Evolutionary conservation across 2,113 vertebrate species (phyloP).

Genomic region (Oncorhynchus clarkii): DNA sequence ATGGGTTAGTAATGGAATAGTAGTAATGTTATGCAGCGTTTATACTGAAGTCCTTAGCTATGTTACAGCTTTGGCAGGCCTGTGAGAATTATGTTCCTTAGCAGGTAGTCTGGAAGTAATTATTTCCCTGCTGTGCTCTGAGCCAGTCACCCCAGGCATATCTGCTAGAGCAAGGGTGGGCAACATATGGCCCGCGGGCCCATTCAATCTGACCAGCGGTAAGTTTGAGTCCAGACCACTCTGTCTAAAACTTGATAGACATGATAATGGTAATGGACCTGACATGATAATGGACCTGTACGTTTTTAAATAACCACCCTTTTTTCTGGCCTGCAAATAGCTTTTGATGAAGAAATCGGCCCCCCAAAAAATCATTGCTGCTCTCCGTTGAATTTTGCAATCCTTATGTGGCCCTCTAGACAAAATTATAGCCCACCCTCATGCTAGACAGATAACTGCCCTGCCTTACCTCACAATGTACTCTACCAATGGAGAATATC

Average conservation of each 20-base stretch:
- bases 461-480: neutral
- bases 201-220: neutral
- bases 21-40: neutral
- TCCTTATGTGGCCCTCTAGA: no score
- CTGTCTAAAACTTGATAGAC: no score
- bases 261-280: no score
- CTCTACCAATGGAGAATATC: neutral
- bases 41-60: neutral
- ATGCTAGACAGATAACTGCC: constrained; percentile 30
- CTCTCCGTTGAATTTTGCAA: no score
- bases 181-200: constrained; percentile 11
- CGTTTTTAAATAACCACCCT: no score
- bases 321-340: no score
- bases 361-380: no score
- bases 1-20: no score
- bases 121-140: constrained; percentile 14
- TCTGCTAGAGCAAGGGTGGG: constrained; percentile 34
- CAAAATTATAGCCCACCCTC: no score
- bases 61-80: neutral
- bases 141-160: constrained; percentile 29
- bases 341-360: no score
- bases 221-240: no score
- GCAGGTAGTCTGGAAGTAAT: neutral
- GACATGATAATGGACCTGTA: no score
- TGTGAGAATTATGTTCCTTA: constrained; percentile 50